Evolutionary conservation across 1,140 invertebrate genomes (phyloP).

Genomic region (Monomorium pharaonis): DNA sequence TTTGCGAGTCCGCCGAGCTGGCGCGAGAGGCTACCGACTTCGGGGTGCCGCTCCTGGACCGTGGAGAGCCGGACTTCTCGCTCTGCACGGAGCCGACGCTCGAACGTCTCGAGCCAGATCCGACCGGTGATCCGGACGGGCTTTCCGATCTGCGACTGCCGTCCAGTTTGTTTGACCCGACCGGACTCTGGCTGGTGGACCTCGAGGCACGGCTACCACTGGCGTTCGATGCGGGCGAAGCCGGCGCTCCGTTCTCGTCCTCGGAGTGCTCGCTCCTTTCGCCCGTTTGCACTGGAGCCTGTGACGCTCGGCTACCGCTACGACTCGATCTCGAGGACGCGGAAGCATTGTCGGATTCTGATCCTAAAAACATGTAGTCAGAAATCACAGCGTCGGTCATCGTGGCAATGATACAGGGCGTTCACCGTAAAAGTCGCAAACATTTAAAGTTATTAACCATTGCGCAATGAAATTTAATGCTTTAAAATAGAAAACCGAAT

Average conservation of each 20-base stretch:
- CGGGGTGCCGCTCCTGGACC: conserved; percentile 78
- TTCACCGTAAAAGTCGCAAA: too few species aligned
- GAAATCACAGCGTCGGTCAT: neutral
- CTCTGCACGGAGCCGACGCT: conserved; percentile 76
- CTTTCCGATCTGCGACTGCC: conserved; percentile 75
- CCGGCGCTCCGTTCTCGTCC: conserved; percentile 69
- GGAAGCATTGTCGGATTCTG: conserved; percentile 84
- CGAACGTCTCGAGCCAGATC: conserved; percentile 77
- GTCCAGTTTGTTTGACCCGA: conserved; percentile 68
- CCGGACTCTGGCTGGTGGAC: conserved; percentile 74
- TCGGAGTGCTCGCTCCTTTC: conserved; percentile 75
- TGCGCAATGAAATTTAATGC: too few species aligned
- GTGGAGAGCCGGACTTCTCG: conserved; percentile 75
- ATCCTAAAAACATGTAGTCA: conserved; percentile 76
- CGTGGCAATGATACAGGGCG: neutral
- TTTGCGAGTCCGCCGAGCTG: conserved; percentile 80
- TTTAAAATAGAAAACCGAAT: too few species aligned
- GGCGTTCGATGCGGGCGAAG: conserved; percentile 71
- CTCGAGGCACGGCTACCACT: conserved; percentile 77
- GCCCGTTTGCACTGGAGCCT: conserved; percentile 70
- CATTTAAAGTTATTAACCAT: too few species aligned
- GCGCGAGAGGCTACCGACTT: conserved; percentile 73
- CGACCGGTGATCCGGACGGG: conserved; percentile 72
- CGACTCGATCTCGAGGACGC: conserved; percentile 81
- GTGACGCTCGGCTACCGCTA: conserved; percentile 75